A percentile compares a stretch with the other conserved stretches of the same genome.
phyloP scores from a whole-genome alignment of 2,797 vertebrate species.

The Gouania willdenowi region DNA sequence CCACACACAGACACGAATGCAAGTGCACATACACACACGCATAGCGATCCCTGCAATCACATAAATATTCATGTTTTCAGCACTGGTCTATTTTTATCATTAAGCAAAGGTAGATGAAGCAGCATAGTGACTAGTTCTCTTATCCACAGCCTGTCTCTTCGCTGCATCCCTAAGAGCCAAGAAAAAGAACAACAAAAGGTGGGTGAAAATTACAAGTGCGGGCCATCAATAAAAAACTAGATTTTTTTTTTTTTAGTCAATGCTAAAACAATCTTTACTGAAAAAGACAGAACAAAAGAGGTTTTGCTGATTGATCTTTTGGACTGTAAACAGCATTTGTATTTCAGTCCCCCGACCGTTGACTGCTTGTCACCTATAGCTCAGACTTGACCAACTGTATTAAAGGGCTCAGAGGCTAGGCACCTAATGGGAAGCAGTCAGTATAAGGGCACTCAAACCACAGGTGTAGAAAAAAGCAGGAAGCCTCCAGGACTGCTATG shows the following conservation, averaged over 20 bases:
- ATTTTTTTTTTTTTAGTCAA: too few species aligned
- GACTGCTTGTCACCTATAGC: too few species aligned
- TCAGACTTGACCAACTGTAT: too few species aligned
- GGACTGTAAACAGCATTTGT: too few species aligned
- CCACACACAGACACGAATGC: constrained; percentile 5
- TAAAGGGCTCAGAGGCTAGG: constrained; percentile 6
- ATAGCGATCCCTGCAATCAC: constrained; percentile 67
- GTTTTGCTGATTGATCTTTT: background rate
- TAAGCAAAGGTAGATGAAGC: constrained; percentile 61
- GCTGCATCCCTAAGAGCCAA: constrained; percentile 29
- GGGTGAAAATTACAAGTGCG: constrained; percentile 26
- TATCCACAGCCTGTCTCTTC: constrained; percentile 51
- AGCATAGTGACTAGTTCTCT: constrained; percentile 56
- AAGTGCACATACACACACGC: background rate
- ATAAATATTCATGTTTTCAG: constrained; percentile 74
- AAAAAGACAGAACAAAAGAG: background rate
- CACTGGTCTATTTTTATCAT: constrained; percentile 68
- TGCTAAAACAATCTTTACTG: constrained; percentile 8
- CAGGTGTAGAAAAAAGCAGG: constrained; percentile 24
- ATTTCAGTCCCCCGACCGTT: too few species aligned
- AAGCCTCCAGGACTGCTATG: constrained; percentile 39
- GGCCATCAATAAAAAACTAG: too few species aligned
- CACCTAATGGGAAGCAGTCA: constrained; percentile 3
- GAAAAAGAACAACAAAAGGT: constrained; percentile 24
- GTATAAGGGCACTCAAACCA: constrained; percentile 7